Conservation (phyloP, 2,113 vertebrate genomes). For the Peromyscus leucopus region DNA sequence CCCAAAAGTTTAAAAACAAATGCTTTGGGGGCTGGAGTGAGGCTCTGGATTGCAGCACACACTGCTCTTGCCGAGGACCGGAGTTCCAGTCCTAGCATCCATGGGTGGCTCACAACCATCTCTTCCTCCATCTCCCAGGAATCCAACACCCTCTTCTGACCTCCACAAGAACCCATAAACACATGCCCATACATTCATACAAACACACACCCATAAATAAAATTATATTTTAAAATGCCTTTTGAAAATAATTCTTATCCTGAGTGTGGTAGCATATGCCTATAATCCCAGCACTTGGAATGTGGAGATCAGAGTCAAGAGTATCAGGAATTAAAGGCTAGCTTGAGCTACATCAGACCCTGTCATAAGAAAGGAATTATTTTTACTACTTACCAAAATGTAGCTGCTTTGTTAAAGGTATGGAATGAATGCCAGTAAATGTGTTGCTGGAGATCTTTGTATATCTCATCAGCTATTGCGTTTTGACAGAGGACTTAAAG, state of each 20-base stretch:
- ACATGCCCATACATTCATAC: background rate
- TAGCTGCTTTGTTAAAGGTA: constrained; percentile 21
- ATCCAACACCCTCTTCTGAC: background rate
- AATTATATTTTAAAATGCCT: background rate
- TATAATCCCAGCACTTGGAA: background rate
- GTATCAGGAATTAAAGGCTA: background rate
- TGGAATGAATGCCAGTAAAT: constrained; percentile 34
- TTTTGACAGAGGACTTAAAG: background rate
- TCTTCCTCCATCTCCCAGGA: background rate
- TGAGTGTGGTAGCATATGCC: background rate
- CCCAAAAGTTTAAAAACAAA: background rate
- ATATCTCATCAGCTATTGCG: background rate
- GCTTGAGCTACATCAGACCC: background rate
- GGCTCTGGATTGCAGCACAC: background rate
- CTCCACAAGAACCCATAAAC: background rate
- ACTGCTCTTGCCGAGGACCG: background rate
- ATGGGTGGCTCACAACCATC: background rate
- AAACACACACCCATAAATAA: background rate
- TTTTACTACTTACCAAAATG: constrained; percentile 22
- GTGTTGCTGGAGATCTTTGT: background rate
- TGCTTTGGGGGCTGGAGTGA: background rate
- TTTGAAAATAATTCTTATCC: background rate
- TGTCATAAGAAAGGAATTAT: background rate
- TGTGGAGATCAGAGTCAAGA: no score
- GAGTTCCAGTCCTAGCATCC: background rate